phyloP scores from a whole-genome alignment of 1,140 invertebrate species.

The Pseudobourletiella spinata region DNA sequence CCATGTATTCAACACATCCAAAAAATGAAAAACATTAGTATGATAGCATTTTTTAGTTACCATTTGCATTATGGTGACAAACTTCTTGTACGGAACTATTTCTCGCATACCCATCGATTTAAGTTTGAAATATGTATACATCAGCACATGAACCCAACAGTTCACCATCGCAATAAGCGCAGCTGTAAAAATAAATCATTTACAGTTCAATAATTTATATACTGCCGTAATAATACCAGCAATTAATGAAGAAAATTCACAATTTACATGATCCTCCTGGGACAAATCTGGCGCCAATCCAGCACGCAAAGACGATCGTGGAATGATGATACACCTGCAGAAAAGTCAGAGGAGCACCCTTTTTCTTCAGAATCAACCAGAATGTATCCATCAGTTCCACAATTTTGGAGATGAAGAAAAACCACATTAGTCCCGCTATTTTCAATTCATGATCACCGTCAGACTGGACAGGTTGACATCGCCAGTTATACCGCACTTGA shows the following conservation, averaged over 20 bases:
- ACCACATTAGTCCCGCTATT: slow-evolving; percentile 90
- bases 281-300: slow-evolving; percentile 94
- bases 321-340: slow-evolving; percentile 87
- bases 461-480: slow-evolving; percentile 9
- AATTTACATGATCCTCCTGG: slow-evolving; percentile 83
- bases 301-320: slow-evolving; percentile 87
- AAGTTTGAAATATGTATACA: slow-evolving; percentile 87
- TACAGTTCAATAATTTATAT: too few relatives aligned
- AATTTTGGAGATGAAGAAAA: slow-evolving; percentile 92
- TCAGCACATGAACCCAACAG: slow-evolving; percentile 80
- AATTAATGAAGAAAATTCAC: too few relatives aligned
- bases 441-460: slow-evolving; percentile 42
- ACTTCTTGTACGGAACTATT: slow-evolving; percentile 91
- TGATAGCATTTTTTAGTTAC: too few relatives aligned
- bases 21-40: too few relatives aligned
- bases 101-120: slow-evolving; percentile 69
- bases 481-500: slow-evolving; percentile 13
- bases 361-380: slow-evolving; percentile 83
- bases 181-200: slow-evolving; percentile 59
- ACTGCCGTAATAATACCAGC: too few relatives aligned
- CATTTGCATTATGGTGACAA: slow-evolving; percentile 74
- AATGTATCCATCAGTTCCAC: slow-evolving; percentile 88
- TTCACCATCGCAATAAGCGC: slow-evolving; percentile 83
- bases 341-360: slow-evolving; percentile 77
- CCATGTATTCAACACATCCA: too few relatives aligned